These are phyloP conservation scores for Pangasius mekongensis DNA, from an alignment of 2,797 vertebrate genomes.

Conservation along the genomic window DNA sequence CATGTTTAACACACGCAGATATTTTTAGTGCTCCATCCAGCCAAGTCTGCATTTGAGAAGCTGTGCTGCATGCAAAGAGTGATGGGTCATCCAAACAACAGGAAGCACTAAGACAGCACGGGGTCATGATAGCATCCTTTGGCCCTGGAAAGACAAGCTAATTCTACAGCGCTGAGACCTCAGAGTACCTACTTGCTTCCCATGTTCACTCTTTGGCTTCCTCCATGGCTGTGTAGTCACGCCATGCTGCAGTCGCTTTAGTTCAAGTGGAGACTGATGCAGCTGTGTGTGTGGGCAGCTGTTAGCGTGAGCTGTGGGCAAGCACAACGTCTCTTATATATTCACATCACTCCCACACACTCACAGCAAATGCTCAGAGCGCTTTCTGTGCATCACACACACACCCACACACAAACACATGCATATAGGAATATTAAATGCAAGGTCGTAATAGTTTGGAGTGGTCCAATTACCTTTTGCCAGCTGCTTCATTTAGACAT, in stretches of 20 bases:
- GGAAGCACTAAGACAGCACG: constrained; percentile 39
- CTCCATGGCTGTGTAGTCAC: constrained; percentile 10
- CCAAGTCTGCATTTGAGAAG: constrained; percentile 10
- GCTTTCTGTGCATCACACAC: constrained; percentile 4
- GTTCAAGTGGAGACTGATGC: not conserved
- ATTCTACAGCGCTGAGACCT: constrained; percentile 14
- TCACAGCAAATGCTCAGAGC: constrained; percentile 3
- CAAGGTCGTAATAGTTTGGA: not conserved
- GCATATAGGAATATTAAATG: not conserved
- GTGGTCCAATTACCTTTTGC: not conserved
- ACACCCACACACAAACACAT: not conserved
- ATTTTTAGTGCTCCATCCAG: constrained; percentile 6
- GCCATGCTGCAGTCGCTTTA: constrained; percentile 4
- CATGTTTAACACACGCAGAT: not conserved
- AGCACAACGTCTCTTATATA: not conserved
- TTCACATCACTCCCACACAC: constrained; percentile 1
- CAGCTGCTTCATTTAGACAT: not conserved
- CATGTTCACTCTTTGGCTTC: constrained; percentile 23
- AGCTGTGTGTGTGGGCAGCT: not conserved
- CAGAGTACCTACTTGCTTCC: constrained; percentile 35
- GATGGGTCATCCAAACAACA: constrained; percentile 56
- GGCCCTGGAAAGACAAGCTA: constrained; percentile 24
- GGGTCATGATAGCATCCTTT: constrained; percentile 51
- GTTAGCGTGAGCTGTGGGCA: not conserved
- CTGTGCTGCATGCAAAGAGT: constrained; percentile 24